phyloP scores from a whole-genome alignment of 2,797 vertebrate genomes.

The Pygocentrus nattereri region DNA sequence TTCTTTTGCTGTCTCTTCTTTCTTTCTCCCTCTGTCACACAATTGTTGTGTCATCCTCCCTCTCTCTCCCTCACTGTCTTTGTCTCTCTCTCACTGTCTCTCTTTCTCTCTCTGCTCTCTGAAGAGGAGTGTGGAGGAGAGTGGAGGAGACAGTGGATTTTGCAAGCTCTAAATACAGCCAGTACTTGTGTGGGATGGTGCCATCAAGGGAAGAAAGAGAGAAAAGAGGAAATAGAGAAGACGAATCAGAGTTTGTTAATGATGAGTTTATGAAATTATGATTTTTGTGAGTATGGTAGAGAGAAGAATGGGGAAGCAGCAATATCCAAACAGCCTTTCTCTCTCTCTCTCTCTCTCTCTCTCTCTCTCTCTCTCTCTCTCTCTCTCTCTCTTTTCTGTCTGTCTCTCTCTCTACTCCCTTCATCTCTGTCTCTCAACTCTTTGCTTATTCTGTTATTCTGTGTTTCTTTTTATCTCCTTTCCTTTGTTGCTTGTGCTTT shows the following conservation, averaged over 20 bases:
- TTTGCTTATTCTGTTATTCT: conserved; percentile 28
- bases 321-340: conserved; percentile 19
- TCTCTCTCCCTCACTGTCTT: conserved; percentile 17
- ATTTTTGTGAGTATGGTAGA: conserved; percentile 13
- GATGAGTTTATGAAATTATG: too few relatives aligned
- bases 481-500: conserved; percentile 24
- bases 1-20: conserved; percentile 45
- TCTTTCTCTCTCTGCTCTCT: conserved; percentile 49
- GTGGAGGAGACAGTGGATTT: conserved; percentile 79
- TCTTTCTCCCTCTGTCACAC: conserved; percentile 45
- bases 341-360: conserved; percentile 44
- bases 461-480: conserved; percentile 36
- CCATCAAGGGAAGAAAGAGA: conserved; percentile 48
- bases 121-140: conserved; percentile 42
- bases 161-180: conserved; percentile 83
- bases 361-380: background rate
- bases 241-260: conserved; percentile 52
- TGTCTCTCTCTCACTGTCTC: conserved; percentile 26
- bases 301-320: background rate
- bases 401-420: conserved; percentile 25
- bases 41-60: conserved; percentile 56
- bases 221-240: conserved; percentile 22
- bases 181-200: conserved; percentile 64
- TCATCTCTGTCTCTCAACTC: conserved; percentile 48
- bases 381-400: conserved; percentile 25